phyloP scores from a whole-genome alignment of 2,888 invertebrate genomes.

The Campoletis raptor region DNA sequence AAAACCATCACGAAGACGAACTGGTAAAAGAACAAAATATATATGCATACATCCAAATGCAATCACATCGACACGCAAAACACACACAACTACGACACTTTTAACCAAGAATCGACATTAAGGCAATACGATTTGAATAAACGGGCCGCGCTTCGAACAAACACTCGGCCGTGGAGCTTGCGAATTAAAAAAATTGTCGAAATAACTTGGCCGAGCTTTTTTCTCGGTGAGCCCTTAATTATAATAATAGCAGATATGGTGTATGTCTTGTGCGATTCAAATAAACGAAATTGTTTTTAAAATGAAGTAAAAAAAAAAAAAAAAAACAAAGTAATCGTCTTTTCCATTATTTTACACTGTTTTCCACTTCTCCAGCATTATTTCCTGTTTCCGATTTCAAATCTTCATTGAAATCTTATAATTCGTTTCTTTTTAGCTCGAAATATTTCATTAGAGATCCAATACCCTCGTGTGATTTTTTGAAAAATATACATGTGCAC shows the following conservation, averaged over 20 bases:
- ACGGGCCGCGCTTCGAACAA: conserved; percentile 75
- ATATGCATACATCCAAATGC: conserved; percentile 26
- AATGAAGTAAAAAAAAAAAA: conserved; percentile 73
- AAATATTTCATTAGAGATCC: neutral
- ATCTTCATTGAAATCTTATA: neutral
- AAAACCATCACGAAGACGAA: conserved; percentile 23
- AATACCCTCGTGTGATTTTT: neutral
- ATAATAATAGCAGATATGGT: conserved; percentile 84
- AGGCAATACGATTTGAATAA: conserved; percentile 81
- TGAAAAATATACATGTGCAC: neutral
- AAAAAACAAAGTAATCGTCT: too few relatives aligned
- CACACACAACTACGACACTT: conserved; percentile 70
- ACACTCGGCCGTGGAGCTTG: conserved; percentile 64
- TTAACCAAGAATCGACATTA: conserved; percentile 82
- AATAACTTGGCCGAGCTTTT: conserved; percentile 64
- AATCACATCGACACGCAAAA: conserved; percentile 39
- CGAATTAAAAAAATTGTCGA: conserved; percentile 16
- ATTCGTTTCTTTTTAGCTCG: neutral
- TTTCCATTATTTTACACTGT: conserved; percentile 36
- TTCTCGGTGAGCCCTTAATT: conserved; percentile 77
- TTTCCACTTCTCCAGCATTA: neutral
- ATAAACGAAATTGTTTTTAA: conserved; percentile 85
- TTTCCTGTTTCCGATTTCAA: neutral
- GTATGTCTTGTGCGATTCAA: conserved; percentile 85
- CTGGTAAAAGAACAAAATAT: conserved; percentile 31